Conservation (phyloP, 30 jellyfish, hydroid and myxozoan species). For the Aurelia sp. region DNA sequence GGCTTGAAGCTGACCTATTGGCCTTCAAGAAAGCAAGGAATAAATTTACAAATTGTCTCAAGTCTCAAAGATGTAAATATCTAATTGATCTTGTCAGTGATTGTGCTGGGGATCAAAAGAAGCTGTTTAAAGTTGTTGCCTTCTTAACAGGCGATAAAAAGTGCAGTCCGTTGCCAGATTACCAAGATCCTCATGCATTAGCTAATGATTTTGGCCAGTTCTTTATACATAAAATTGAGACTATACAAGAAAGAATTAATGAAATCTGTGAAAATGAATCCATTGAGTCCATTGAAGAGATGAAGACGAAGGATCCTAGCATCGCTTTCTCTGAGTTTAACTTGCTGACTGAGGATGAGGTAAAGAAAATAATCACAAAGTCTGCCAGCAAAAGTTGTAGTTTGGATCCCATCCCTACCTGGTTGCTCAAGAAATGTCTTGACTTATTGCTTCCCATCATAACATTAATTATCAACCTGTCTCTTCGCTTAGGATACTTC, state of each 20-base stretch:
- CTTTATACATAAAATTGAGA: slow-evolving; percentile 49
- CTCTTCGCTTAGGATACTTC: slow-evolving; percentile 36
- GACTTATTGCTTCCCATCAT: no score
- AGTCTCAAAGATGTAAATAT: slow-evolving; percentile 39
- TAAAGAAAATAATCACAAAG: slow-evolving; percentile 30
- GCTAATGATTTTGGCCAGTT: slow-evolving; percentile 53
- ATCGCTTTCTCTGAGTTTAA: slow-evolving; percentile 16
- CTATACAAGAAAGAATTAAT: slow-evolving; percentile 24
- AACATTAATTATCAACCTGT: background rate
- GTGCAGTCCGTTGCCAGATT: slow-evolving; percentile 28
- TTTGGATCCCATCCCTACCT: slow-evolving; percentile 52
- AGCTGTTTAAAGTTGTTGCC: slow-evolving; percentile 46
- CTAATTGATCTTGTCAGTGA: slow-evolving; percentile 32
- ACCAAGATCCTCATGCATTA: slow-evolving; percentile 11
- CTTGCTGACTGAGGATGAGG: slow-evolving; percentile 52
- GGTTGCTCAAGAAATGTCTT: slow-evolving; percentile 30
- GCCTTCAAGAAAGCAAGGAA: slow-evolving; percentile 47
- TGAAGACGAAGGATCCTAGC: background rate
- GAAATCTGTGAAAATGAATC: slow-evolving; percentile 21
- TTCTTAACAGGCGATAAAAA: slow-evolving; percentile 36
- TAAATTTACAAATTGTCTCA: slow-evolving; percentile 16
- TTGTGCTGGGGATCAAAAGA: slow-evolving; percentile 55
- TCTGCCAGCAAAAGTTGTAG: slow-evolving; percentile 37
- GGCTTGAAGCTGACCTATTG: slow-evolving; percentile 17
- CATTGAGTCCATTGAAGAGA: background rate